phyloP scores from a whole-genome alignment of 92 coral and sea anemone genomes.

The Muricea muricata region DNA sequence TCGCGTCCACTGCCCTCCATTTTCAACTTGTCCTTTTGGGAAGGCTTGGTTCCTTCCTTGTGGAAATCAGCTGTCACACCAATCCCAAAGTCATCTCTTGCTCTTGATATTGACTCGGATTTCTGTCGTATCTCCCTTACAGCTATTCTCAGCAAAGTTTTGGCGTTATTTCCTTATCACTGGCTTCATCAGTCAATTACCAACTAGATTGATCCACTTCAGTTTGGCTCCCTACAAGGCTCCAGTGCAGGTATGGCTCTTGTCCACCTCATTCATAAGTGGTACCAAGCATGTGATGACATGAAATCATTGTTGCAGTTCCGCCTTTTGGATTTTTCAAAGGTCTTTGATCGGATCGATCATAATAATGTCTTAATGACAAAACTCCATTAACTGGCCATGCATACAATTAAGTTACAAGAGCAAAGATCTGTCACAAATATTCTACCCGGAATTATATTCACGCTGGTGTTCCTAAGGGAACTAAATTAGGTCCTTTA shows the following conservation, averaged over 20 bases:
- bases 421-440: background rate
- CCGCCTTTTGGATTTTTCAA: too few relatives aligned
- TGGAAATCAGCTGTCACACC: conserved; percentile 45
- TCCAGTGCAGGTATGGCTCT: too few relatives aligned
- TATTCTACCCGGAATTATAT: background rate
- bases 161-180: conserved; percentile 28
- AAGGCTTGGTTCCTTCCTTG: conserved; percentile 21
- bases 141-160: conserved; percentile 29
- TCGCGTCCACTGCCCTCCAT: too few relatives aligned
- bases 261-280: too few relatives aligned
- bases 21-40: background rate
- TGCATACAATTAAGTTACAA: background rate
- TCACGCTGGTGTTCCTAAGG: too few relatives aligned
- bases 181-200: conserved; percentile 28
- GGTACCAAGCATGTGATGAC: too few relatives aligned
- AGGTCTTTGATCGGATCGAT: too few relatives aligned
- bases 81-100: conserved; percentile 32
- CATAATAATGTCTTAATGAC: background rate
- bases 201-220: conserved; percentile 24
- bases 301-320: too few relatives aligned
- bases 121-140: conserved; percentile 33
- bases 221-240: too few relatives aligned
- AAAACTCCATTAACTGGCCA: background rate
- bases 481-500: too few relatives aligned
- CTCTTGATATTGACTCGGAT: conserved; percentile 14